phyloP scores from a whole-genome alignment of 2,113 vertebrate species.

The Fregetta grallaria region DNA sequence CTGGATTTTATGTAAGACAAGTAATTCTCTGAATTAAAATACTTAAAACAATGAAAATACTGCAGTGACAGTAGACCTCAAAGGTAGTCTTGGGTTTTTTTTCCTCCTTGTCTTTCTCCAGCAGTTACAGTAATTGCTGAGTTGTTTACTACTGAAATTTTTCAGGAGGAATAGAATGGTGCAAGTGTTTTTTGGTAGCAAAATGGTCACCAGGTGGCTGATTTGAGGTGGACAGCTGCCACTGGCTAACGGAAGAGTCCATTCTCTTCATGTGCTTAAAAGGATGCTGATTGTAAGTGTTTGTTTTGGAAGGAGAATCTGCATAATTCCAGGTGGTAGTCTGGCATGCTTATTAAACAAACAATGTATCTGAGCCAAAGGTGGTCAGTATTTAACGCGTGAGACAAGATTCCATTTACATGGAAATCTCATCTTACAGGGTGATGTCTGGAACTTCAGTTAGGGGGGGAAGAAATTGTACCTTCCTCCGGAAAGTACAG shows the following conservation, averaged over 20 bases:
- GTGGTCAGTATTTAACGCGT: background rate
- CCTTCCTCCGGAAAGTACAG: background rate
- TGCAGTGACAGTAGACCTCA: background rate
- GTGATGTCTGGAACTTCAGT: background rate
- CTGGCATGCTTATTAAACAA: background rate
- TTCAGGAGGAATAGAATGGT: background rate
- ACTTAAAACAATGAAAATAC: background rate
- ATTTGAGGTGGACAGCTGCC: background rate
- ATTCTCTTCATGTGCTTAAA: background rate
- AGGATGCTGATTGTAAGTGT: background rate
- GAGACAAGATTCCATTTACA: background rate
- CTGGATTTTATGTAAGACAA: background rate
- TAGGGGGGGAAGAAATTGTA: background rate
- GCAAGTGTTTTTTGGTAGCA: background rate
- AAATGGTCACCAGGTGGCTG: background rate
- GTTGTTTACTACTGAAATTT: background rate
- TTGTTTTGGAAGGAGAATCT: background rate
- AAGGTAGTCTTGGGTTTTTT: background rate
- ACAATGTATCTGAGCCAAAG: background rate
- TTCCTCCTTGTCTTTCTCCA: background rate
- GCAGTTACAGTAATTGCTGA: background rate
- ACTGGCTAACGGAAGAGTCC: background rate
- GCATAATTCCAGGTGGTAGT: background rate
- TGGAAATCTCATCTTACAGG: background rate
- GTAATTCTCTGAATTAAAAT: background rate